These are phyloP conservation scores for Vanacampus margaritifer DNA, from an alignment of 2,113 vertebrate genomes.

Conservation along the genomic window DNA sequence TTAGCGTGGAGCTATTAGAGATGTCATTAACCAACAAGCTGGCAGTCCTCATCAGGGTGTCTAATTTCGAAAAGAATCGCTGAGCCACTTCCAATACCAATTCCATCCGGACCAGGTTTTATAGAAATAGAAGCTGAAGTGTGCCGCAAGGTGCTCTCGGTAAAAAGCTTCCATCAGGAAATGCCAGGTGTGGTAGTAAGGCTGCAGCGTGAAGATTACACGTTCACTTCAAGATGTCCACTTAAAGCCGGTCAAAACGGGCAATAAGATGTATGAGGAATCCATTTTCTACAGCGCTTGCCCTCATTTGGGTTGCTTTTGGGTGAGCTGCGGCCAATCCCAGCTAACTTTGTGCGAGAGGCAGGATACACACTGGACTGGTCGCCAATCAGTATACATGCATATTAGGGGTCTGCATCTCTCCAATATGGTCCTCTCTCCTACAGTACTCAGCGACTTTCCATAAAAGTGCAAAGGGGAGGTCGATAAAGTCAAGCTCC, in stretches of 20 bases:
- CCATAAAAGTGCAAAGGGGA: neutral
- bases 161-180: slow-evolving; percentile 15
- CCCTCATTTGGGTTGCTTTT: no score
- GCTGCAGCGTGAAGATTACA: neutral
- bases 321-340: no score
- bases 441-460: no score
- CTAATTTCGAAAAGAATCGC: slow-evolving; percentile 33
- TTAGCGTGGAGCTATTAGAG: neutral
- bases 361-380: no score
- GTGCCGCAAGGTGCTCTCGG: slow-evolving; percentile 32
- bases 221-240: neutral
- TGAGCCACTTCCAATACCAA: slow-evolving; percentile 54
- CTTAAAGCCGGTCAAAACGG: neutral
- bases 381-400: no score
- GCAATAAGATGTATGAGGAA: neutral
- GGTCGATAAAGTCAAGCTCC: neutral
- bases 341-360: no score
- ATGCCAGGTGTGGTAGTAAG: neutral
- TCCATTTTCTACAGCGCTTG: no score
- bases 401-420: no score
- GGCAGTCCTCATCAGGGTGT: neutral
- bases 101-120: slow-evolving; percentile 39
- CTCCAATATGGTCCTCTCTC: no score
- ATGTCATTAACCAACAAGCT: neutral
- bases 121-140: slow-evolving; percentile 40